Evolutionary conservation across 2,797 vertebrate species (phyloP).

Genomic region (Fundulus diaphanus): DNA sequence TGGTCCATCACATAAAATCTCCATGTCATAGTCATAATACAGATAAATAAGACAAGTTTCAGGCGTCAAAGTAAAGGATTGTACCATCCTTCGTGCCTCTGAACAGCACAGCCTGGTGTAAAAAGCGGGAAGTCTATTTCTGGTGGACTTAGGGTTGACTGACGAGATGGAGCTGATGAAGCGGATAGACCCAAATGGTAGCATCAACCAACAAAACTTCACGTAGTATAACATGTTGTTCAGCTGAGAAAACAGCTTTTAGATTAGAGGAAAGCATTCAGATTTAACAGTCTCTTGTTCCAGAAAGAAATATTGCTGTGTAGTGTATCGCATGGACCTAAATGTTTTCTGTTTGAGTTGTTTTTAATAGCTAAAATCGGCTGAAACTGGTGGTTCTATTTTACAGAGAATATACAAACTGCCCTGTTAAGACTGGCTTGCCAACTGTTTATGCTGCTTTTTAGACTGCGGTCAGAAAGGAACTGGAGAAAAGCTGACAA

Average conservation of each 20-base stretch:
- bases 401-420: neutral
- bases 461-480: neutral
- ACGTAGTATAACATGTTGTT: too few relatives aligned
- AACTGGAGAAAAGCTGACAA: neutral
- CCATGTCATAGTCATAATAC: too few relatives aligned
- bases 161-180: neutral
- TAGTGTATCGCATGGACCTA: neutral
- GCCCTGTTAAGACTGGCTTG: neutral
- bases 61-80: too few relatives aligned
- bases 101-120: too few relatives aligned
- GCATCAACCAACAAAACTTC: neutral
- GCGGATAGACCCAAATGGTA: neutral
- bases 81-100: too few relatives aligned
- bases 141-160: too few relatives aligned
- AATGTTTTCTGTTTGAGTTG: neutral
- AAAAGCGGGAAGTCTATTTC: too few relatives aligned
- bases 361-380: neutral
- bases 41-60: too few relatives aligned
- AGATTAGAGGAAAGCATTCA: neutral
- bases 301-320: too few relatives aligned
- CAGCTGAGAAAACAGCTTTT: too few relatives aligned
- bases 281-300: neutral
- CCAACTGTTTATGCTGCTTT: slow-evolving; percentile 12
- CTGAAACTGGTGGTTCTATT: neutral
- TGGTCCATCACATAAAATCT: too few relatives aligned